A percentile compares a stretch with the other conserved stretches of the same genome.
phyloP scores from a whole-genome alignment of 2,888 invertebrate genomes.

The Serrognathus titanus region DNA sequence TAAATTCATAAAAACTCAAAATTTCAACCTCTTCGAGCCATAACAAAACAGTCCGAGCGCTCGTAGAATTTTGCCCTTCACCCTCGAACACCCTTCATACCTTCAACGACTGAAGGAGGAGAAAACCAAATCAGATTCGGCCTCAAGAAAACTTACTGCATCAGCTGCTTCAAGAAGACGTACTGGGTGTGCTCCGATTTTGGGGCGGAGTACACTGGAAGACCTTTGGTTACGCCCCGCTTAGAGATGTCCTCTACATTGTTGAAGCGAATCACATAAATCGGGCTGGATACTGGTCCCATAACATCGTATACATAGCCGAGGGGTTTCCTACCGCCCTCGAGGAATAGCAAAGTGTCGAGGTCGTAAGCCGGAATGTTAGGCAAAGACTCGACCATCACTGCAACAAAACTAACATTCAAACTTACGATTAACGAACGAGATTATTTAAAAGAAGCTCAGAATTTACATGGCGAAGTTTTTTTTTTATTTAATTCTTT shows the following conservation, averaged over 20 bases:
- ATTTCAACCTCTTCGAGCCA: too few relatives aligned
- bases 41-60: too few relatives aligned
- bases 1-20: too few relatives aligned
- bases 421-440: background rate
- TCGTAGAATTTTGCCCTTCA: too few relatives aligned
- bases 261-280: constrained; percentile 91
- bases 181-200: constrained; percentile 70
- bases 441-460: background rate
- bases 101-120: too few relatives aligned
- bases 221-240: constrained; percentile 63
- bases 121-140: too few relatives aligned
- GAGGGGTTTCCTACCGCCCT: constrained; percentile 70
- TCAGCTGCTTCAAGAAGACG: constrained; percentile 70
- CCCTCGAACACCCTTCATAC: too few relatives aligned
- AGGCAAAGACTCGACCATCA: constrained; percentile 70
- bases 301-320: constrained; percentile 89
- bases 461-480: background rate
- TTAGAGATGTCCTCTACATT: constrained; percentile 68
- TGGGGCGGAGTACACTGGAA: constrained; percentile 80
- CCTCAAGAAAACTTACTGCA: constrained; percentile 55
- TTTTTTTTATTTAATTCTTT: constrained; percentile 25
- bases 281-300: constrained; percentile 79
- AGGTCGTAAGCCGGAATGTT: constrained; percentile 77
- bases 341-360: constrained; percentile 83
- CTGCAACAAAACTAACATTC: constrained; percentile 49